Percentiles rank a stretch among this genome's conserved stretches.
phyloP scores from a whole-genome alignment of 2,113 vertebrate genomes.

The Myodes glareolus region DNA sequence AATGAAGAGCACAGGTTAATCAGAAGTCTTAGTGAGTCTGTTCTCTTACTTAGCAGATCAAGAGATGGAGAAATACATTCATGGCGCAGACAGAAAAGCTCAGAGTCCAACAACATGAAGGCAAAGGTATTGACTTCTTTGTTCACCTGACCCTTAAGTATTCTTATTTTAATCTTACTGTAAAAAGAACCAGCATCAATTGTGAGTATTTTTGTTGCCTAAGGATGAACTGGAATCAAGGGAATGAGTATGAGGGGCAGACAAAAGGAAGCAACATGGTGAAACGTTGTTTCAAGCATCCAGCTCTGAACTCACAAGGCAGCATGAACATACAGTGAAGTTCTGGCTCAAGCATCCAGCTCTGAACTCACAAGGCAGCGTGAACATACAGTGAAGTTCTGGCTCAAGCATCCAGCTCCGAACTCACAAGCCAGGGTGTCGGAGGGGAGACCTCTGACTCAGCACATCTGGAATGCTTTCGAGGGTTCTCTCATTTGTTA shows the following conservation, averaged over 20 bases:
- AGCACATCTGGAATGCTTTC: neutral
- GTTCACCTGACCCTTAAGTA: neutral
- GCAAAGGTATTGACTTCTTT: neutral
- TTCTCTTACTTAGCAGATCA: neutral
- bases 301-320: no score
- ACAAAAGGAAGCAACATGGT: neutral
- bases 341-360: no score
- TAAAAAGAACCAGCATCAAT: neutral
- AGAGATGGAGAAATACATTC: conserved; percentile 35
- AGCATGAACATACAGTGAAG: no score
- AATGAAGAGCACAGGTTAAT: neutral
- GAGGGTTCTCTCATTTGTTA: neutral
- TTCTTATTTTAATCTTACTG: neutral
- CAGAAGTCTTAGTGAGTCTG: conserved; percentile 5
- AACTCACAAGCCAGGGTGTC: neutral
- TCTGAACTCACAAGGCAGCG: no score
- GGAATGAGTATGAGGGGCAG: neutral
- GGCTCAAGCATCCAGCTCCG: no score
- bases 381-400: no score
- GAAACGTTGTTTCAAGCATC: neutral
- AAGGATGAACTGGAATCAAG: neutral
- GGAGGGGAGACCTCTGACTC: neutral
- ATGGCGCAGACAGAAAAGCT: neutral
- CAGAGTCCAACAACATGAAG: neutral
- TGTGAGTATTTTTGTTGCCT: neutral